A percentile compares a stretch with the other conserved stretches of the same genome.
Evolutionary conservation across 1,140 invertebrate species (phyloP).

Genomic region (Dendroctonus ponderosae): DNA sequence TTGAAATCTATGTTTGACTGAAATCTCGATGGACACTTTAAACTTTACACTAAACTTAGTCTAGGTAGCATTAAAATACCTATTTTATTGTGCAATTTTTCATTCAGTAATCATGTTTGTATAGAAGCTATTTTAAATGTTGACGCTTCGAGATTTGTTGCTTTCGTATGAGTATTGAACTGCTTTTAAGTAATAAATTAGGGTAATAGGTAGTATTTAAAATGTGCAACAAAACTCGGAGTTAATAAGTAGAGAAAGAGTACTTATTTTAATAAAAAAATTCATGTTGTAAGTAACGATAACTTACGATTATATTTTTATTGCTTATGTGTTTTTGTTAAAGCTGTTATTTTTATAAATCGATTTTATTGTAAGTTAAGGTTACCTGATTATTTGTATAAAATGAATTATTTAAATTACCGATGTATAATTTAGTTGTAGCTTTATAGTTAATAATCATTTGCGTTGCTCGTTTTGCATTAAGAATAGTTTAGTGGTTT

Average conservation of each 20-base stretch:
- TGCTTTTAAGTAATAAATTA: constrained; percentile 29
- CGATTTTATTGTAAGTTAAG: constrained; percentile 45
- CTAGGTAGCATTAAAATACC: background rate
- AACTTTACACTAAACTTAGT: background rate
- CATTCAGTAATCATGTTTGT: constrained; percentile 27
- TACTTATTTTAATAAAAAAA: constrained; percentile 40
- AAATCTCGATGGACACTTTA: too few relatives aligned
- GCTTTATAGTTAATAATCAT: constrained; percentile 34
- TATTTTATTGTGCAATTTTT: constrained; percentile 29
- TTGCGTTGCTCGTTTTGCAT: constrained; percentile 6
- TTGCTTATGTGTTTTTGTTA: constrained; percentile 41
- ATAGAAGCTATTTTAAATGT: constrained; percentile 25
- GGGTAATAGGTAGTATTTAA: constrained; percentile 13
- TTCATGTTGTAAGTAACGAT: constrained; percentile 23
- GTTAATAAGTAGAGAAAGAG: constrained; percentile 17
- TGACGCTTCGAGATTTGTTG: constrained; percentile 13
- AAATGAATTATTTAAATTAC: constrained; percentile 38
- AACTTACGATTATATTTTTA: constrained; percentile 36
- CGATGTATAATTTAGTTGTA: constrained; percentile 37
- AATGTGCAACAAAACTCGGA: constrained; percentile 5
- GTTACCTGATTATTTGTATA: constrained; percentile 45
- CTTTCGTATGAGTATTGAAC: constrained; percentile 24
- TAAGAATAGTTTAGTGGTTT: constrained; percentile 43
- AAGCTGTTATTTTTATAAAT: constrained; percentile 45
- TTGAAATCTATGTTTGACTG: background rate